A percentile compares a stretch with the other conserved stretches of the same genome.
These are phyloP conservation scores for Cabera pusaria DNA, from an alignment of 2,888 invertebrate genomes.

Conservation along the genomic window DNA sequence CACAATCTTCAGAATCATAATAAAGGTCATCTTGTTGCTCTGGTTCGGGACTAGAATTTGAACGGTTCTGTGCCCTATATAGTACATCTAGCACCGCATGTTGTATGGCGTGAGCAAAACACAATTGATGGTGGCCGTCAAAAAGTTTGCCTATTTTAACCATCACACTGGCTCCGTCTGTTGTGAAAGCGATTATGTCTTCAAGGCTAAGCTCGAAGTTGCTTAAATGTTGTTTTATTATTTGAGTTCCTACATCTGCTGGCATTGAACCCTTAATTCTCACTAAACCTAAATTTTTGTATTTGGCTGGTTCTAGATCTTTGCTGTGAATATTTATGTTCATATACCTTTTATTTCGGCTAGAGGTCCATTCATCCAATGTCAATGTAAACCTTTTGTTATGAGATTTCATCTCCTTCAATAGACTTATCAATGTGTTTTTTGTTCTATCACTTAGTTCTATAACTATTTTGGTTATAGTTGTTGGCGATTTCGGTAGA, in stretches of 20 bases:
- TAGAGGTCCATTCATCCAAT: constrained; percentile 12
- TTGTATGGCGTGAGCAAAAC: constrained; percentile 20
- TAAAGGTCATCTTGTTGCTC: constrained; percentile 1
- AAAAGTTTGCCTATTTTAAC: constrained; percentile 6
- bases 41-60: constrained; percentile 1
- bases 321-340: constrained; percentile 14
- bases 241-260: constrained; percentile 8
- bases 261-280: constrained; percentile 15
- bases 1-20: constrained; percentile 1
- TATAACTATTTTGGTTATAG: constrained; percentile 11
- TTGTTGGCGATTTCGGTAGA: constrained; percentile 12
- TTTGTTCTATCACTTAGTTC: constrained; percentile 12
- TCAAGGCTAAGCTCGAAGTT: constrained; percentile 1
- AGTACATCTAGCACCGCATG: constrained; percentile 13
- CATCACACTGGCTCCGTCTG: constrained; percentile 25
- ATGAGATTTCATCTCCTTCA: constrained; percentile 10
- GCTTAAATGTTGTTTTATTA: constrained; percentile 3
- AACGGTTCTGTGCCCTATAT: neutral
- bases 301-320: constrained; percentile 7
- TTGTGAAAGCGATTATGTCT: constrained; percentile 12
- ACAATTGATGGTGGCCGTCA: constrained; percentile 18
- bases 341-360: constrained; percentile 13
- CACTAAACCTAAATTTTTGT: constrained; percentile 14
- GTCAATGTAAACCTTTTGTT: constrained; percentile 9
- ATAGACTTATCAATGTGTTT: constrained; percentile 9